Base-by-base conservation (phyloP, 2,888 invertebrate species). In the Branchipolynoe longqiensis region DNA sequence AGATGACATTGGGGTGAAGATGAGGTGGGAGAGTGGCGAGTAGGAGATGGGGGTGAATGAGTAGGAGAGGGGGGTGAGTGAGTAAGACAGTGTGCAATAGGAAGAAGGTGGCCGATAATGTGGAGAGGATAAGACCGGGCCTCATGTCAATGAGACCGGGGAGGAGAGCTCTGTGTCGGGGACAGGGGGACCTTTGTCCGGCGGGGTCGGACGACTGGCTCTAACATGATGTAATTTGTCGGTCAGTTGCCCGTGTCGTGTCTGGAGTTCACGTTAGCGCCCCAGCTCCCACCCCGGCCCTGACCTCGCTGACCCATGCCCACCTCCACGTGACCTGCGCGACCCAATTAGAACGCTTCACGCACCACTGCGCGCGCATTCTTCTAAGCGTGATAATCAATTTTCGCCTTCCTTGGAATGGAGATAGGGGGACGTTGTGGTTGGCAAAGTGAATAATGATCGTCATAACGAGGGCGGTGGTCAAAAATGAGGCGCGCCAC, bases 181-280 rank as follows among this genome's bases (percentile, higher is more conserved):
- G n/a, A n/a, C n/a, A 31, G 12, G 2, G n/a, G 12, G 36, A 69
- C 69, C 69, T 69, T 69, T 78, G 78, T 78, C 41, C 36, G 28
- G 22, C 14, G 22, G n/a, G 25, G 78, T 41, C 78, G n/a, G 14
- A 6, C 54, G 78, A 48, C n/a, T n/a, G 48, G 78, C 41, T 41
- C 54, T 28, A 78, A 78, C 78, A 78, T 78, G 78, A 78, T 78
- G 78, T 78, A 1, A 54, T 78, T 78, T 48, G 31, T 54, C 78
- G 78, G 78, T 78, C 78, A 78, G 78, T 78, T 78, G 41, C n/a
- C 28, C 25, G 41, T 54, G 54, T 78, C 78, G 28, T 78, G 78
- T 78, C 40, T 48, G 31, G n/a, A 0, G 25, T 31, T 36, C 4
- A 4, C 12, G 28, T 12, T 31, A 4, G 31, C 18, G 78, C 22